Evolutionary conservation across 2,888 invertebrate species (phyloP), one percentile per base, ranked within the genome.

Genomic region (Acrobasis suavella): DNA sequence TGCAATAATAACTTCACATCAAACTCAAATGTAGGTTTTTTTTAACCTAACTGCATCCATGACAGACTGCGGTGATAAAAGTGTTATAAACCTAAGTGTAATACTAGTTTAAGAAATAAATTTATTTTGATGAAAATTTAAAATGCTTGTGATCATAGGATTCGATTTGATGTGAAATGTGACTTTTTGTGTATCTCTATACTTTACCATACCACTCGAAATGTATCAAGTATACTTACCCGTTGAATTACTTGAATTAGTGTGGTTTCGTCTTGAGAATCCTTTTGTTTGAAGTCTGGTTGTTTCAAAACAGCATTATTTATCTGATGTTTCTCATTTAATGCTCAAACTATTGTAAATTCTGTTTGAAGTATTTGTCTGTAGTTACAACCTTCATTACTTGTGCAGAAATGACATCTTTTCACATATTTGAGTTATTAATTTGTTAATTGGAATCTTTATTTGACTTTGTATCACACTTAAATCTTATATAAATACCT

Each of bases 281-380:
- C n/a, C n/a, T n/a, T n/a, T 52, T 17, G 50, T 51, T 9, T 8
- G 3, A 52, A n/a, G 14, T 3, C 22, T 22, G 32, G 22, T 52
- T 32, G 32, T 52, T 52, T 32, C 22, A 52, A 52, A 52, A 37
- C 12, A 22, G 22, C 14, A 22, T 37, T 37, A 52, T 52, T 32
- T 52, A 37, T 22, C 32, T 32, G 32, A 52, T 52, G 52, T 52
- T 52, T 52, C 52, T 37, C 14, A 52, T 37, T 52, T 12, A 52
- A 32, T 37, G 10, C 32, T 37, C 14, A 52, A 52, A n/a, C 32
- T 14, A 12, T 46, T 14, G 42, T 46, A n/a, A 46, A 52, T 22
- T 52, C 14, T 52, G 14, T 12, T 52, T 10, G 22, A 22, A 51
- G 9, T 22, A 14, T 22, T 51, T 51, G 51, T 9, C 39, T 39